Percentiles rank a stretch among this genome's conserved stretches.
These are phyloP conservation scores for Zaprionus taronus DNA, from an alignment of 1,140 invertebrate species.

Conservation along the genomic window DNA sequence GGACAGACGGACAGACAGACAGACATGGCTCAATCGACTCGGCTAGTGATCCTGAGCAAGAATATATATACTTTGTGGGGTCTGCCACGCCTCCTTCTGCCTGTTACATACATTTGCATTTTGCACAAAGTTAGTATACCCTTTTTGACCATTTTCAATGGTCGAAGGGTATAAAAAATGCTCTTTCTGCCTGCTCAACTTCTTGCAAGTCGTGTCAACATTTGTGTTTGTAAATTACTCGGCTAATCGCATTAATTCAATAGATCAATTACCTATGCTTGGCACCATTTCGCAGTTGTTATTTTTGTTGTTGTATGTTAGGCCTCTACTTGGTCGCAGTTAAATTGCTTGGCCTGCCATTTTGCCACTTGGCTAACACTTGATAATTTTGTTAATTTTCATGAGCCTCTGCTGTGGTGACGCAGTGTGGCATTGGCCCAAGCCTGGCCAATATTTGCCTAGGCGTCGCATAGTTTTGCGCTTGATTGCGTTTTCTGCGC, in stretches of 20 bases:
- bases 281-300: not conserved
- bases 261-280: not conserved
- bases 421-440: constrained; percentile 23
- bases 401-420: constrained; percentile 29
- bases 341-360: not conserved
- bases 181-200: not conserved
- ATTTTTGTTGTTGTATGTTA: no score
- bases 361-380: not conserved
- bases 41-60: no score
- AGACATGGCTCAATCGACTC: no score
- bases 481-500: constrained; percentile 48
- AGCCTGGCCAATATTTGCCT: constrained; percentile 46
- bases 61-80: no score
- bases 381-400: constrained; percentile 50
- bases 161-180: no score
- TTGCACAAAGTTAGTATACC: no score
- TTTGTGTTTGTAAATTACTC: not conserved
- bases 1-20: no score
- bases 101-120: no score
- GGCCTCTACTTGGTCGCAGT: not conserved
- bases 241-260: not conserved
- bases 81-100: no score
- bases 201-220: not conserved
- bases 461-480: constrained; percentile 46
- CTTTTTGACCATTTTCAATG: no score